Evolutionary conservation across 2,888 invertebrate genomes (phyloP).

Genomic region (Meiosimyza decipiens): DNA sequence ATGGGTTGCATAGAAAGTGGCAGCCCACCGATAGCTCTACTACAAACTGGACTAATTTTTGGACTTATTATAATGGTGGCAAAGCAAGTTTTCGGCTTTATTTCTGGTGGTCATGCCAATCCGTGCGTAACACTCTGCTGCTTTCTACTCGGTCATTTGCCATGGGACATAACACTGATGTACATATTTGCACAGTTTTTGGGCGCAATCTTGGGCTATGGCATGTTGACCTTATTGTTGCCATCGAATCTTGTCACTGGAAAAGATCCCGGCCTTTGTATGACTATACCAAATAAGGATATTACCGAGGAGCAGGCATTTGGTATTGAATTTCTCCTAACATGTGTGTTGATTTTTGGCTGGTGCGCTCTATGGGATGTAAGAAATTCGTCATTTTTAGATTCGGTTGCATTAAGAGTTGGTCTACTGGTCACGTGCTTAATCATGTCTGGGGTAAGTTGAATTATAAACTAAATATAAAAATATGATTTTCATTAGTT

Average conservation of each 20-base stretch:
- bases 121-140: slow-evolving; percentile 49
- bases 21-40: too few relatives aligned
- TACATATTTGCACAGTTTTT: slow-evolving; percentile 45
- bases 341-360: slow-evolving; percentile 43
- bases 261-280: too few relatives aligned
- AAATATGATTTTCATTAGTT: too few relatives aligned
- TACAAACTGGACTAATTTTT: slow-evolving; percentile 30
- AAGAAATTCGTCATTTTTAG: slow-evolving; percentile 47
- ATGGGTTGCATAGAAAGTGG: slow-evolving; percentile 30
- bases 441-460: slow-evolving; percentile 45
- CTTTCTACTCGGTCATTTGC: slow-evolving; percentile 46
- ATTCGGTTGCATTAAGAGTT: slow-evolving; percentile 49
- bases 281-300: slow-evolving; percentile 35
- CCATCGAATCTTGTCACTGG: background rate
- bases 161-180: slow-evolving; percentile 36
- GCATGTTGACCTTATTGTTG: slow-evolving; percentile 42
- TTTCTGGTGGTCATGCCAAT: slow-evolving; percentile 50
- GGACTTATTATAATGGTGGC: slow-evolving; percentile 44
- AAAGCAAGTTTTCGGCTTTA: slow-evolving; percentile 49
- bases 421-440: slow-evolving; percentile 47
- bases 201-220: slow-evolving; percentile 43
- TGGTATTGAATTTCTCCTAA: slow-evolving; percentile 44
- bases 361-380: slow-evolving; percentile 53
- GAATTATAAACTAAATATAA: too few relatives aligned
- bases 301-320: slow-evolving; percentile 38